Conservation (phyloP, 2,113 vertebrate genomes). For the Brachirus orientalis region DNA sequence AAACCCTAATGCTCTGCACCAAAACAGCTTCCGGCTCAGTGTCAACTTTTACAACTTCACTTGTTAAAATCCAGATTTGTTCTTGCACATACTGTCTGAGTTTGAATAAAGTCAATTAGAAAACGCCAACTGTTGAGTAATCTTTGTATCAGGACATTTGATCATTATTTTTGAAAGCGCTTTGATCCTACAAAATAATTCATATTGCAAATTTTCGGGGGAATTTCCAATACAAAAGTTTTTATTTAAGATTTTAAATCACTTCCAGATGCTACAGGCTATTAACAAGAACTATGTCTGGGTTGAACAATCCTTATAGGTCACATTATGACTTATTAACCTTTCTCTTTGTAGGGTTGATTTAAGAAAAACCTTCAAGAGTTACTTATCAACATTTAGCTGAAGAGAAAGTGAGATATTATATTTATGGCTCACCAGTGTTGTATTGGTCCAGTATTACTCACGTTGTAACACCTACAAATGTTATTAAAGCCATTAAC, state of each 20-base stretch:
- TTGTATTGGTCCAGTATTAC: too few relatives aligned
- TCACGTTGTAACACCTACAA: too few relatives aligned
- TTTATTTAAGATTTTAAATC: not conserved
- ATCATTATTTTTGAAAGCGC: not conserved
- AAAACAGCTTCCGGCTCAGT: constrained; percentile 12
- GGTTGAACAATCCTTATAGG: not conserved
- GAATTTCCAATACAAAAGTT: too few relatives aligned
- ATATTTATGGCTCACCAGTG: too few relatives aligned
- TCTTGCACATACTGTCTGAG: too few relatives aligned
- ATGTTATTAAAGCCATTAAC: too few relatives aligned
- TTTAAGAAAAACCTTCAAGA: too few relatives aligned
- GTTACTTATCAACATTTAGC: too few relatives aligned
- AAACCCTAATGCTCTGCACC: not conserved
- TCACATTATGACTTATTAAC: not conserved
- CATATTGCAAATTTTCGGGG: not conserved
- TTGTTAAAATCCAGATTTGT: not conserved
- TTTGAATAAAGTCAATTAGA: too few relatives aligned
- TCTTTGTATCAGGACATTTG: not conserved
- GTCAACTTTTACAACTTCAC: not conserved
- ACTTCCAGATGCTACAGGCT: not conserved
- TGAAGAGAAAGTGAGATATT: too few relatives aligned
- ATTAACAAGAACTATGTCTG: not conserved
- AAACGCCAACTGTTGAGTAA: too few relatives aligned
- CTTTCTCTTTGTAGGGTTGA: too few relatives aligned
- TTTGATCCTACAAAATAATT: not conserved